Evolutionary conservation across 1,140 invertebrate species (phyloP).

Genomic region (Lepidostoma basale): DNA sequence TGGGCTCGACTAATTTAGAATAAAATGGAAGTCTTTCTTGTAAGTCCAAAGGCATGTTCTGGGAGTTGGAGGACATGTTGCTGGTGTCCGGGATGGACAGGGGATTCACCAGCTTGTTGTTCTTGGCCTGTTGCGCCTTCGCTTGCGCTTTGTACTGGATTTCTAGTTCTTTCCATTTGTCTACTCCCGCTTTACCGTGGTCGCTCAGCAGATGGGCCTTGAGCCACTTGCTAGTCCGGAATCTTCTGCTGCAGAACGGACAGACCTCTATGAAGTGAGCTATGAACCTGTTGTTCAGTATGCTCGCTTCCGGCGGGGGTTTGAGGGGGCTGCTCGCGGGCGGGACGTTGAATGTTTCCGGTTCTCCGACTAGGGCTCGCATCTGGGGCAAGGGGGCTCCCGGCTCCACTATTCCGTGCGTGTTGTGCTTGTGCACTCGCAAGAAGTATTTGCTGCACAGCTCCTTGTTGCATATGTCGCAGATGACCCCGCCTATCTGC

Average conservation of each 20-base stretch:
- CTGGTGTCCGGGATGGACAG: slow-evolving; percentile 46
- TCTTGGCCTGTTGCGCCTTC: slow-evolving; percentile 46
- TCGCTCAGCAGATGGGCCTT: slow-evolving; percentile 88
- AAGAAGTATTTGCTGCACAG: slow-evolving; percentile 97
- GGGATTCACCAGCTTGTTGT: slow-evolving; percentile 42
- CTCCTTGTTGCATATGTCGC: slow-evolving; percentile 97
- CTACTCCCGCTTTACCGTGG: slow-evolving; percentile 75
- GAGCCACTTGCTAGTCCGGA: slow-evolving; percentile 88
- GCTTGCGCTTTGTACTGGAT: slow-evolving; percentile 47
- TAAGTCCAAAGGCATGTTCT: slow-evolving; percentile 60
- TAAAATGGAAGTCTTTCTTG: slow-evolving; percentile 50
- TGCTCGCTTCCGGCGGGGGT: slow-evolving; percentile 61
- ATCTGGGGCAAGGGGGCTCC: slow-evolving; percentile 51
- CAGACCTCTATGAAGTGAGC: slow-evolving; percentile 81
- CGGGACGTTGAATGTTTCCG: slow-evolving; percentile 41
- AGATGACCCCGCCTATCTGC: slow-evolving; percentile 90
- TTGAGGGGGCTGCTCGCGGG: slow-evolving; percentile 60
- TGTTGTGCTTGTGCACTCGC: slow-evolving; percentile 96
- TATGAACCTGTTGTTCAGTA: slow-evolving; percentile 69
- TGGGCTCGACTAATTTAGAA: slow-evolving; percentile 43
- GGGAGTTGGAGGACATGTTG: slow-evolving; percentile 66
- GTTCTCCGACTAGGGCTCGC: slow-evolving; percentile 42
- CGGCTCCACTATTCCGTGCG: slow-evolving; percentile 90
- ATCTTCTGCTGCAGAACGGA: slow-evolving; percentile 84
- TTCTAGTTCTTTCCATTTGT: slow-evolving; percentile 74